Conservation (phyloP, 2,113 vertebrate species). For the Xiphias gladius region DNA sequence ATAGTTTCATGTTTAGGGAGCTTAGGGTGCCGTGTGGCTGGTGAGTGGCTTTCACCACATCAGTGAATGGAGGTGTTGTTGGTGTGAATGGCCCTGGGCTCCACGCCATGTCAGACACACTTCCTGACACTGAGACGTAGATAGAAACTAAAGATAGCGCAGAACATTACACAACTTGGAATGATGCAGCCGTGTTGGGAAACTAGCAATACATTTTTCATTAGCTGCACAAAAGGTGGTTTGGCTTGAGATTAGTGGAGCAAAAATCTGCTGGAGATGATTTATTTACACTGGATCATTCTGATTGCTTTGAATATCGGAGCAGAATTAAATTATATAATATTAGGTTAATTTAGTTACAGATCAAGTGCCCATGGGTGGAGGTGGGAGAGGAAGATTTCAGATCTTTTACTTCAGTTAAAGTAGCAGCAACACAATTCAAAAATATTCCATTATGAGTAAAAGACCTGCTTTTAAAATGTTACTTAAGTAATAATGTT, state of each 20-base stretch:
- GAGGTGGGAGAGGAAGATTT: not conserved
- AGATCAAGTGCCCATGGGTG: not conserved
- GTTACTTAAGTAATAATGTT: too few species aligned
- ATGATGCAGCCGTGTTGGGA: constrained; percentile 4
- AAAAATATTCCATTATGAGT: too few species aligned
- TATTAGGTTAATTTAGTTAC: too few species aligned
- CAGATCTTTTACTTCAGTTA: not conserved
- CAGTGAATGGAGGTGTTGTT: constrained; percentile 35
- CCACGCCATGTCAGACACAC: constrained; percentile 67
- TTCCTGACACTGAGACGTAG: constrained; percentile 71
- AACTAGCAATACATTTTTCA: constrained; percentile 39
- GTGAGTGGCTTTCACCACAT: constrained; percentile 41
- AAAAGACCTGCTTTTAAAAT: not conserved
- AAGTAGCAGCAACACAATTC: not conserved
- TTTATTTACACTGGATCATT: constrained; percentile 26
- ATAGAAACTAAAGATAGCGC: constrained; percentile 62
- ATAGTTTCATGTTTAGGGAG: not conserved
- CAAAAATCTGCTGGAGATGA: constrained; percentile 13
- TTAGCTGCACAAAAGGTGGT: constrained; percentile 13
- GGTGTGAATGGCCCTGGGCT: constrained; percentile 64
- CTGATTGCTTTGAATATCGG: not conserved
- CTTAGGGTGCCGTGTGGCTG: not conserved
- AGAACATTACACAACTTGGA: constrained; percentile 68
- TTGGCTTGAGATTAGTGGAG: constrained; percentile 34
- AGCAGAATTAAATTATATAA: constrained; percentile 5